phyloP scores from a whole-genome alignment of 2,888 invertebrate genomes.

The Coleophora flavipennella region DNA sequence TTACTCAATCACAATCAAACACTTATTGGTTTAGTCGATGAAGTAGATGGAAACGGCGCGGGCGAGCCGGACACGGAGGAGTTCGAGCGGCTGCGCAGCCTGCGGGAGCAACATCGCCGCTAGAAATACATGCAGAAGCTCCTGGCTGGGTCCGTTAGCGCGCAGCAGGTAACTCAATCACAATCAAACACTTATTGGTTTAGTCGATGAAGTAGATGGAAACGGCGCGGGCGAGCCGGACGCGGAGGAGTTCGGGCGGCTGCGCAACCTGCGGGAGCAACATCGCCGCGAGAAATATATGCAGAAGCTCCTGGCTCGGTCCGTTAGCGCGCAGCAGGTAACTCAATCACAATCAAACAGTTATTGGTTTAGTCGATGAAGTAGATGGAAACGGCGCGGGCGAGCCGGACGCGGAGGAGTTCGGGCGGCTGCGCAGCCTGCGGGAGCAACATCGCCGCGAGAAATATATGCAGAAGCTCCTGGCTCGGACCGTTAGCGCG shows the following conservation, averaged over 20 bases:
- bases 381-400: constrained; percentile 30
- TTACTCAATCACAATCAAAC: too few species aligned
- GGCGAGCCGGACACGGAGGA: constrained; percentile 70
- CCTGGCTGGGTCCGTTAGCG: constrained; percentile 73
- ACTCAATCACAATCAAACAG: too few species aligned
- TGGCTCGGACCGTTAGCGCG: constrained; percentile 73
- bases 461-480: constrained; percentile 72
- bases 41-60: constrained; percentile 36
- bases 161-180: constrained; percentile 50
- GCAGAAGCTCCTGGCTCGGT: constrained; percentile 74
- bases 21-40: constrained; percentile 61
- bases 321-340: constrained; percentile 70
- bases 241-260: constrained; percentile 79
- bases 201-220: constrained; percentile 60
- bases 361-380: constrained; percentile 60
- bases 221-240: constrained; percentile 22
- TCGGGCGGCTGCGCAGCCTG: constrained; percentile 77
- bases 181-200: too few species aligned
- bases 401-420: constrained; percentile 75
- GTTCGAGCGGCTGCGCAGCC: constrained; percentile 78
- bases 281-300: constrained; percentile 76
- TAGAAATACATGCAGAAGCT: constrained; percentile 74
- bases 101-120: constrained; percentile 78
- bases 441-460: constrained; percentile 79
- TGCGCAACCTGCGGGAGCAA: constrained; percentile 78